These are phyloP conservation scores for Scaptomyza cyrtandrae DNA, from an alignment of 2,888 invertebrate genomes.

Conservation along the genomic window DNA sequence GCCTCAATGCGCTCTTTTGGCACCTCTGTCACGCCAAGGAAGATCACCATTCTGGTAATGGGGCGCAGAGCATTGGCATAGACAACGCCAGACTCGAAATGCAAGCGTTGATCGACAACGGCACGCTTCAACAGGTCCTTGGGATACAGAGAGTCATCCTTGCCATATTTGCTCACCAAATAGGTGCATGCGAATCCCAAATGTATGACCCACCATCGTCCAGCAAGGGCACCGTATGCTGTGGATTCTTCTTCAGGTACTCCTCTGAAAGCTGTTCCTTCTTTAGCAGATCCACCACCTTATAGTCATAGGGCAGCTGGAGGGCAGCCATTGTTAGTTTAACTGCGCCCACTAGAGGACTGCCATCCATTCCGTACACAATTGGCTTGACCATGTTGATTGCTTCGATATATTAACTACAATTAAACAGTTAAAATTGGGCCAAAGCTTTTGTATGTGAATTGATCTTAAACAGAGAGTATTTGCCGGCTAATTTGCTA, in stretches of 20 bases:
- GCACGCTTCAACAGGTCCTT: constrained; percentile 74
- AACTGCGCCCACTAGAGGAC: constrained; percentile 87
- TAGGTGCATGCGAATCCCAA: constrained; percentile 82
- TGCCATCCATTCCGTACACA: constrained; percentile 78
- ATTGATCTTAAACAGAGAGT: not conserved
- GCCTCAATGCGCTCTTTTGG: constrained; percentile 43
- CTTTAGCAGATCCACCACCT: constrained; percentile 44
- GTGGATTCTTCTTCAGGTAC: constrained; percentile 79
- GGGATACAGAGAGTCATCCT: constrained; percentile 75
- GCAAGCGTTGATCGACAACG: constrained; percentile 61
- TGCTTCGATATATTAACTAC: not conserved
- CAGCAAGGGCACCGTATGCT: constrained; percentile 79
- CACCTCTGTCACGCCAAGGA: constrained; percentile 22
- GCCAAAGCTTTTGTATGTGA: constrained; percentile 1
- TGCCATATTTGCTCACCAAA: constrained; percentile 75
- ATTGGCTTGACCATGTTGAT: constrained; percentile 59
- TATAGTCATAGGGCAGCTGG: constrained; percentile 85
- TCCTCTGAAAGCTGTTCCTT: constrained; percentile 64
- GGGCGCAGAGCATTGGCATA: constrained; percentile 22
- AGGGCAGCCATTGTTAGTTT: constrained; percentile 87
- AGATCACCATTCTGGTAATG: constrained; percentile 20
- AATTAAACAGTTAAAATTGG: constrained; percentile 1
- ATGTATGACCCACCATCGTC: constrained; percentile 73
- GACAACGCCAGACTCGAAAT: constrained; percentile 41
- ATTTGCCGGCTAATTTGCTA: no score